Evolutionary conservation across 2,888 invertebrate genomes (phyloP).

Genomic region (Zeuzera pyrina): DNA sequence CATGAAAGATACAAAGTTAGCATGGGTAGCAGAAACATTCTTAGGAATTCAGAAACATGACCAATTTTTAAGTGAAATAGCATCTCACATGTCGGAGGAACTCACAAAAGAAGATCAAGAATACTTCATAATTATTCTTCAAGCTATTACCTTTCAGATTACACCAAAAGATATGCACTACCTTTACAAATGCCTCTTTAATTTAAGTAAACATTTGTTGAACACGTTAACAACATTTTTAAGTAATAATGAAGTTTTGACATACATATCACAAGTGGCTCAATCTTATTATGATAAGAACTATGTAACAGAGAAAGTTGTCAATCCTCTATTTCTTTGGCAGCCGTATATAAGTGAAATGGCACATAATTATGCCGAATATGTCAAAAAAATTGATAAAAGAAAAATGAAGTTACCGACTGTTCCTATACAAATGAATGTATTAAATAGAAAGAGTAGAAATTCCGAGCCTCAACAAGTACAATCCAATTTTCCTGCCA

Average conservation of each 20-base stretch:
- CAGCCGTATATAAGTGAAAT: slow-evolving; percentile 59
- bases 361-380: slow-evolving; percentile 43
- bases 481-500: slow-evolving; percentile 20
- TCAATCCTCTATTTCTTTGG: slow-evolving; percentile 60
- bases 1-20: slow-evolving; percentile 42
- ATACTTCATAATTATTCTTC: slow-evolving; percentile 45
- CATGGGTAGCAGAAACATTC: slow-evolving; percentile 54
- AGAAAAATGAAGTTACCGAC: slow-evolving; percentile 43
- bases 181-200: slow-evolving; percentile 56
- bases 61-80: slow-evolving; percentile 36
- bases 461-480: slow-evolving; percentile 6
- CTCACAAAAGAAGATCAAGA: slow-evolving; percentile 42
- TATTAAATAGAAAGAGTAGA: slow-evolving; percentile 40
- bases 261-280: slow-evolving; percentile 56
- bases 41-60: slow-evolving; percentile 46
- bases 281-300: slow-evolving; percentile 60
- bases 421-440: slow-evolving; percentile 42
- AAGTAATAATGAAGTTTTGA: slow-evolving; percentile 52
- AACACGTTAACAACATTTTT: slow-evolving; percentile 50
- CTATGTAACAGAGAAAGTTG: slow-evolving; percentile 63
- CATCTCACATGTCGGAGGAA: slow-evolving; percentile 34
- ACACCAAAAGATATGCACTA: slow-evolving; percentile 33
- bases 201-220: slow-evolving; percentile 48
- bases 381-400: slow-evolving; percentile 37
- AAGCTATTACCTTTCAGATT: slow-evolving; percentile 47